Conservation (phyloP, 1,140 invertebrate genomes). For the Aphaenogaster floridana region DNA sequence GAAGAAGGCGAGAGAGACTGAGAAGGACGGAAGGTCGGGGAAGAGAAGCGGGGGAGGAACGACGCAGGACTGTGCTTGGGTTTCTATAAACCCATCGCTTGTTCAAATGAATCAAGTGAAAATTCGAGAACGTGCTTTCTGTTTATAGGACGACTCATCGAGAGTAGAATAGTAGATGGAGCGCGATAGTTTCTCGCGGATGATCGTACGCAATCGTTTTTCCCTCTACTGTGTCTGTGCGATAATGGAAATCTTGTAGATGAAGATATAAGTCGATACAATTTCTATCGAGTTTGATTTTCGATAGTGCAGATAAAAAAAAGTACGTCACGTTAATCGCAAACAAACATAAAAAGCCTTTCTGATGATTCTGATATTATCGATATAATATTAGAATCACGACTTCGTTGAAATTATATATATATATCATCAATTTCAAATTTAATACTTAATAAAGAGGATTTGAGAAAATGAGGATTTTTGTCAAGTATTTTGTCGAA, state of each 20-base stretch:
- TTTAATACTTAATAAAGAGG: background rate
- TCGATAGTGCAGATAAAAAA: background rate
- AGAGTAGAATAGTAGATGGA: background rate
- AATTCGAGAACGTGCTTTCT: background rate
- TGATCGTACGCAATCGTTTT: background rate
- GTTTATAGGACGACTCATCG: background rate
- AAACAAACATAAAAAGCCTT: background rate
- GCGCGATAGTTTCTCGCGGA: background rate
- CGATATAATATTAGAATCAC: background rate
- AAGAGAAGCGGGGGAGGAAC: slow-evolving; percentile 53
- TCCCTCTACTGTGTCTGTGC: background rate
- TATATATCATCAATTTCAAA: background rate
- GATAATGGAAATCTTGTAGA: background rate
- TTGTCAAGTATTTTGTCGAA: background rate
- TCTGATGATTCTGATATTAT: background rate
- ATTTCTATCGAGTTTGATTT: background rate
- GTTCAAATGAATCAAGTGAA: background rate
- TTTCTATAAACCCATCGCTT: slow-evolving; percentile 73
- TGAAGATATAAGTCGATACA: background rate
- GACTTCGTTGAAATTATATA: background rate
- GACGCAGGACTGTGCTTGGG: slow-evolving; percentile 80
- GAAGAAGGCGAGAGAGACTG: slow-evolving; percentile 69
- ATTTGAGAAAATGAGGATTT: background rate
- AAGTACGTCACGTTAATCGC: background rate
- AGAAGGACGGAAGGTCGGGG: slow-evolving; percentile 63